phyloP scores from a whole-genome alignment of 2,888 invertebrate species.

The Aphelenchoides bicaudatus region DNA sequence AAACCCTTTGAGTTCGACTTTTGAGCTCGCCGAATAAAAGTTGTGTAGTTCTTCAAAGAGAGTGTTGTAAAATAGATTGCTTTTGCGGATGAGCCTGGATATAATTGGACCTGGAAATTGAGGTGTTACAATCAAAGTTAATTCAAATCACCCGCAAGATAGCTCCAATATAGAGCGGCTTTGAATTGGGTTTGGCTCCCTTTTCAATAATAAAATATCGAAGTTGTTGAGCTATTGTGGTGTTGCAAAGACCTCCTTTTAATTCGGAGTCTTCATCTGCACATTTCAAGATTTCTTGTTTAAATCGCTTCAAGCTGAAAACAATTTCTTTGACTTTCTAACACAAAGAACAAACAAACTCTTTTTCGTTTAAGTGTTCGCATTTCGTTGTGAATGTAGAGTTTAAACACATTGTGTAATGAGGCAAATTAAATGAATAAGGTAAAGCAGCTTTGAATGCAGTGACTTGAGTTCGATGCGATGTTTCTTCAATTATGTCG shows the following conservation, averaged over 20 bases:
- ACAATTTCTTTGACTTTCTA: background rate
- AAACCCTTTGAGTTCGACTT: background rate
- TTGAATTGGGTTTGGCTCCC: background rate
- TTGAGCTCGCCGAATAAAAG: background rate
- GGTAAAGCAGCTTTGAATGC: slow-evolving; percentile 18
- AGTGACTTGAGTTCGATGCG: background rate
- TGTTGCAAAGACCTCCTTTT: slow-evolving; percentile 26
- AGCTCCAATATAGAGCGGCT: slow-evolving; percentile 28
- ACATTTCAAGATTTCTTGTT: slow-evolving; percentile 16
- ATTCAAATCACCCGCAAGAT: slow-evolving; percentile 11
- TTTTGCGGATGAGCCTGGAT: background rate
- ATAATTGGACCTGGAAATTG: slow-evolving; percentile 3
- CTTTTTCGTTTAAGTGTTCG: slow-evolving; percentile 38
- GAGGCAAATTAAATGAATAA: slow-evolving; percentile 45
- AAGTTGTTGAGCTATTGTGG: slow-evolving; percentile 25
- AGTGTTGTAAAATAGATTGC: background rate
- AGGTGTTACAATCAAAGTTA: background rate
- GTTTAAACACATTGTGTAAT: slow-evolving; percentile 46
- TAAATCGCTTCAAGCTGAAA: slow-evolving; percentile 26
- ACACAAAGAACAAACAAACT: slow-evolving; percentile 27
- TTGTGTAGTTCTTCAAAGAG: background rate
- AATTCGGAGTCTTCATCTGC: slow-evolving; percentile 14
- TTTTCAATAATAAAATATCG: slow-evolving; percentile 32
- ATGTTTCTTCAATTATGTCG: slow-evolving; percentile 29
- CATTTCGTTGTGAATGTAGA: slow-evolving; percentile 39